Evolutionary conservation across 1,140 invertebrate genomes (phyloP), one percentile per base, ranked within the genome.

Genomic region (Drosophila azteca): DNA sequence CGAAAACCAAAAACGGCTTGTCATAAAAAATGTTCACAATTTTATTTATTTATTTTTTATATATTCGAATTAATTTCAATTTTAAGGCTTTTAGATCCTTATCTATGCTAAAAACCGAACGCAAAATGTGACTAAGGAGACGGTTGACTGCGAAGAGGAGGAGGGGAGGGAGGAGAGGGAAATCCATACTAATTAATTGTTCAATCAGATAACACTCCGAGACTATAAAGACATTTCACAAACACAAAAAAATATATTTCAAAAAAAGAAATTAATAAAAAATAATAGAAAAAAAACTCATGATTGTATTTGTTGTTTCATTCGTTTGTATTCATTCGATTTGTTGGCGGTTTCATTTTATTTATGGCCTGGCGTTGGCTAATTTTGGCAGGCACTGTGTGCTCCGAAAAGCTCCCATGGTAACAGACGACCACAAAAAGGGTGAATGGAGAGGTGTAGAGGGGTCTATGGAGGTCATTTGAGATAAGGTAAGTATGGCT

Each of bases 211-310:
- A 87, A 78, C 68, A 67, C 61, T 87, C 63, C 17, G 17, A 20
- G 73, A 75, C 78, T 82, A 83, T 85, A 61, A 85, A 87, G 82
- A 87, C 82, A 88, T 87, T 88, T 83, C 52, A 63, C 72, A 79
- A 74, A 77, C 64, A 20, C 17, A 20, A 20, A 20, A 20, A 0
- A 20, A 74, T 46, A 80, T 82, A 80, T 74, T 70, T 87, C 68
- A 87, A 57, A 52, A 68, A 87, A 82, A 79, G 73, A 79, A 68
- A 87, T 87, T 67, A 80, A 69, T 66, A 55, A 68, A 53, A 71
- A 64, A n/a, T n/a, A n/a, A n/a, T n/a, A n/a, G n/a, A n/a, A 77
- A 54, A 1, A 39, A 67, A 50, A 65, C 51, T 60, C 57, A 53
- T 26, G 11, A 43, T 59, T 67, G 74, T 64, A 60, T 48, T 69